These are phyloP conservation scores for Clepsis dumicolana DNA, from an alignment of 2,888 invertebrate genomes.

Conservation along the genomic window DNA sequence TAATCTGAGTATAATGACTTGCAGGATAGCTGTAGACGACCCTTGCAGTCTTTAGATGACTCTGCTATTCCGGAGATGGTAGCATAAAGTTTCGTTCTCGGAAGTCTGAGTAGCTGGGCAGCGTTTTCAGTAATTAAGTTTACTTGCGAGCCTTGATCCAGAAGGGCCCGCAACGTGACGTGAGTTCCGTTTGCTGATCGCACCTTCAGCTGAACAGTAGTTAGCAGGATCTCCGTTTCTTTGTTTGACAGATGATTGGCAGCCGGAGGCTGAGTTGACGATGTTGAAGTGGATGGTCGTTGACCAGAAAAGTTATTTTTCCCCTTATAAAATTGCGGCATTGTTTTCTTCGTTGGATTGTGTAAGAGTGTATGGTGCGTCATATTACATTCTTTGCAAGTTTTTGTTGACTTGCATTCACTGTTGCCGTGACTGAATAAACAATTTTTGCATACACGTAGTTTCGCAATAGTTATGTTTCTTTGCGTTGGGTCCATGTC, in stretches of 20 bases:
- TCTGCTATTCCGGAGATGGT: conserved; percentile 40
- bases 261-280: background rate
- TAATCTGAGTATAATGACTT: conserved; percentile 26
- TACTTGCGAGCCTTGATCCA: conserved; percentile 47
- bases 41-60: conserved; percentile 27
- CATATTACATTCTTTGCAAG: conserved; percentile 36
- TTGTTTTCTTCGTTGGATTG: background rate
- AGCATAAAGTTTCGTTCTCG: conserved; percentile 33
- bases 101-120: conserved; percentile 38
- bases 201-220: conserved; percentile 40
- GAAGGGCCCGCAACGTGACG: conserved; percentile 39
- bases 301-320: background rate
- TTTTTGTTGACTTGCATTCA: conserved; percentile 24
- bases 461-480: conserved; percentile 19
- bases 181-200: conserved; percentile 37
- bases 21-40: conserved; percentile 13
- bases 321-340: background rate
- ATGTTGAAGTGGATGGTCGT: background rate
- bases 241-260: background rate
- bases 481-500: conserved; percentile 17
- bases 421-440: conserved; percentile 23
- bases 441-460: conserved; percentile 36
- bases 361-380: conserved; percentile 18
- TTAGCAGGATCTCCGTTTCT: conserved; percentile 33
- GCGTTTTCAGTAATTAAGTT: conserved; percentile 44